phyloP scores from a whole-genome alignment of 2,888 invertebrate genomes.

The Lymantria dispar region DNA sequence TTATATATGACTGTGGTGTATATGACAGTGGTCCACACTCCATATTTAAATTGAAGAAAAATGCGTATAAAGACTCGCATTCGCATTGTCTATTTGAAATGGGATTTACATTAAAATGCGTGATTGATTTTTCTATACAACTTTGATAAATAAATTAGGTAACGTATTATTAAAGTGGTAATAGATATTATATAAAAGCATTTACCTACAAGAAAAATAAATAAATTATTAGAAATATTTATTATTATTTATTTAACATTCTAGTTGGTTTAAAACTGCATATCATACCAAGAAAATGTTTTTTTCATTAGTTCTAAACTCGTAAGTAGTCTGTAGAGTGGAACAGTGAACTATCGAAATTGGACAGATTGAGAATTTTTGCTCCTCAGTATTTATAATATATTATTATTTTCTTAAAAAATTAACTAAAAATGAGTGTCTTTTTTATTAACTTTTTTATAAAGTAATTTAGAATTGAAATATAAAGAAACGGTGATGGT shows the following conservation, averaged over 20 bases:
- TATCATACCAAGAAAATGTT: neutral
- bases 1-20: too few relatives aligned
- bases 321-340: neutral
- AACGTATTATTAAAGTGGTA: neutral
- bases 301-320: neutral
- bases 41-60: too few relatives aligned
- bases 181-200: neutral
- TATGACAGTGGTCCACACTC: too few relatives aligned
- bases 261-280: neutral
- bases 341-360: too few relatives aligned
- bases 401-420: too few relatives aligned
- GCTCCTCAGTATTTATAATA: too few relatives aligned
- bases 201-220: neutral
- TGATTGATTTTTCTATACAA: conserved; percentile 46
- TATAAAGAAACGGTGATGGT: neutral
- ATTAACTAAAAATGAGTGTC: too few relatives aligned
- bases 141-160: conserved; percentile 17
- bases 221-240: neutral
- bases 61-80: too few relatives aligned
- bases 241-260: neutral
- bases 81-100: conserved; percentile 16
- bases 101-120: conserved; percentile 51
- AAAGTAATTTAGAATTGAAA: neutral
- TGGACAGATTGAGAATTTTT: too few relatives aligned
- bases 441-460: too few relatives aligned